These are phyloP conservation scores for Mongoloraphidia duomilia DNA, from an alignment of 2,888 invertebrate genomes.

Conservation along the genomic window DNA sequence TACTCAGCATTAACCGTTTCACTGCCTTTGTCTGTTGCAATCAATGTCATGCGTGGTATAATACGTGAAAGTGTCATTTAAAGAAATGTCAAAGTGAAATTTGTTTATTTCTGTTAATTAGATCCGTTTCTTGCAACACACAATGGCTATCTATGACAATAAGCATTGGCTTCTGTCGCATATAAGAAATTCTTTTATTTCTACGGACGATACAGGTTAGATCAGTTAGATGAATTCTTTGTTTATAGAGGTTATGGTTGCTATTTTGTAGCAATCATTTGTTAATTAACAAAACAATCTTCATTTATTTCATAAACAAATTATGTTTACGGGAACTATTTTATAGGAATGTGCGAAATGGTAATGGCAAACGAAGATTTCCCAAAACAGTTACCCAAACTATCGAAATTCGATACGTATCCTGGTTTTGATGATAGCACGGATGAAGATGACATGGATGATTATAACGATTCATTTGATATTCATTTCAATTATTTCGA, in stretches of 20 bases:
- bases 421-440: slow-evolving; percentile 68
- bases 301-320: not conserved
- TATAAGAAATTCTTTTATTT: slow-evolving; percentile 87
- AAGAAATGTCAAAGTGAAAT: too few relatives aligned
- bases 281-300: not conserved
- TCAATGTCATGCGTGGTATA: too few relatives aligned
- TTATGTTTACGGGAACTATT: not conserved
- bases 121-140: not conserved
- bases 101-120: too few relatives aligned
- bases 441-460: slow-evolving; percentile 57
- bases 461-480: slow-evolving; percentile 57
- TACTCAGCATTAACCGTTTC: too few relatives aligned
- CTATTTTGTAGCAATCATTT: not conserved
- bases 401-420: slow-evolving; percentile 47
- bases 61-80: too few relatives aligned
- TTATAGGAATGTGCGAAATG: slow-evolving; percentile 70
- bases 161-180: slow-evolving; percentile 85
- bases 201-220: slow-evolving; percentile 73
- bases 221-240: slow-evolving; percentile 1
- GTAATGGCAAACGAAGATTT: slow-evolving; percentile 79
- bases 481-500: slow-evolving; percentile 51
- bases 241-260: slow-evolving; percentile 1
- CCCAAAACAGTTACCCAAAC: slow-evolving; percentile 43
- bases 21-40: too few relatives aligned
- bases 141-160: slow-evolving; percentile 90